A percentile compares a stretch with the other conserved stretches of the same genome.
Conservation (phyloP, 2,888 invertebrate genomes). For the Alcis repandata region DNA sequence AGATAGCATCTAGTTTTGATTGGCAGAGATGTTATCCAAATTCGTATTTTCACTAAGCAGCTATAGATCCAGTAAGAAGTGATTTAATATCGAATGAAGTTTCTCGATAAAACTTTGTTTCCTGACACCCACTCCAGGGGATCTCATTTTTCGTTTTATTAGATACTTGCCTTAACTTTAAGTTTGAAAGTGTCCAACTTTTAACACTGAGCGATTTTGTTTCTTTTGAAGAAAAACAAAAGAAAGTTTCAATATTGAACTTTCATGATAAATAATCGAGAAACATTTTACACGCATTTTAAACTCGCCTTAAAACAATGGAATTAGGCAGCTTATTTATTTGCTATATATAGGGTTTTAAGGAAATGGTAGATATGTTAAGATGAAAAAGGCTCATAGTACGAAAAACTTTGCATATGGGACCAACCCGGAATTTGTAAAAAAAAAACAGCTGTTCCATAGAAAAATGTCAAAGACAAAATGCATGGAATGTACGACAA, state of each 20-base stretch:
- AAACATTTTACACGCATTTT: slow-evolving; percentile 16
- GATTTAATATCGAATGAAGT: slow-evolving; percentile 20
- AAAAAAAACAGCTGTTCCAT: too few species aligned
- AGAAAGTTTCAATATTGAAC: slow-evolving; percentile 16
- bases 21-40: neutral
- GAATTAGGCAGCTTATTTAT: too few species aligned
- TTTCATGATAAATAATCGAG: slow-evolving; percentile 14
- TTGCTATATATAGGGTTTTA: too few species aligned
- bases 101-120: slow-evolving; percentile 32
- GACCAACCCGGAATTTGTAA: too few species aligned
- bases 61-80: neutral
- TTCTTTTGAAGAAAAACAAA: slow-evolving; percentile 20
- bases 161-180: slow-evolving; percentile 25
- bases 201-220: slow-evolving; percentile 16
- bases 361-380: too few species aligned
- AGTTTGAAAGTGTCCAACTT: slow-evolving; percentile 24
- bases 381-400: too few species aligned
- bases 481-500: too few species aligned
- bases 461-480: too few species aligned
- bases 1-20: neutral
- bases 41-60: neutral
- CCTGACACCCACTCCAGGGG: slow-evolving; percentile 16
- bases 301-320: neutral
- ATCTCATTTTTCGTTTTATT: slow-evolving; percentile 21
- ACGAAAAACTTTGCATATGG: too few species aligned